These are phyloP conservation scores for Shinisaurus crocodilurus DNA, from an alignment of 2,113 vertebrate species.

Conservation along the genomic window DNA sequence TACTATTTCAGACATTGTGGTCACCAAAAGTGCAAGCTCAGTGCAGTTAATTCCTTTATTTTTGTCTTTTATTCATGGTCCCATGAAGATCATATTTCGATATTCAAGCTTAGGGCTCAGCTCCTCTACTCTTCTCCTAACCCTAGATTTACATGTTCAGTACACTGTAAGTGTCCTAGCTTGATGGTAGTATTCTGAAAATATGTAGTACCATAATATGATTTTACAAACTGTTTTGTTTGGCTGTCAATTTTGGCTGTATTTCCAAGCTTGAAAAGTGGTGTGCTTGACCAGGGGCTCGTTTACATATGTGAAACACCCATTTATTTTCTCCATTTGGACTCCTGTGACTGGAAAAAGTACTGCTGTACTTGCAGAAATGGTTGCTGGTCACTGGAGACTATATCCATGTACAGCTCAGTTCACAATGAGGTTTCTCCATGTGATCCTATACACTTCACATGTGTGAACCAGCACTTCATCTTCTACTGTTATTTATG, in stretches of 20 bases:
- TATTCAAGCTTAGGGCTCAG: not conserved
- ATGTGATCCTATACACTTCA: not conserved
- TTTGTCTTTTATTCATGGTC: not conserved
- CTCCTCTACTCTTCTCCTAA: not conserved
- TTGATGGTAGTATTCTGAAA: not conserved
- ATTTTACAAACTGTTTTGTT: constrained; percentile 4
- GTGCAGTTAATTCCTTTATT: not conserved
- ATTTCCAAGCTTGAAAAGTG: not conserved
- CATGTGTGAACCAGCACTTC: not conserved
- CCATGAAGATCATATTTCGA: not conserved
- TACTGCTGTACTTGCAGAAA: not conserved
- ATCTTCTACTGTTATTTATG: not conserved
- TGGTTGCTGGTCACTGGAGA: not conserved
- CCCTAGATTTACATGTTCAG: not conserved
- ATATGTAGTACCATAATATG: not conserved
- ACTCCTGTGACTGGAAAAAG: not conserved
- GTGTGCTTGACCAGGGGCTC: not conserved
- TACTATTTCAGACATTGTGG: not conserved
- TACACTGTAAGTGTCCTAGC: not conserved
- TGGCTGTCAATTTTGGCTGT: not conserved
- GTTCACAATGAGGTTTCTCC: not conserved
- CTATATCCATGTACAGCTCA: not conserved
- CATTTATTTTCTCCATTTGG: not conserved
- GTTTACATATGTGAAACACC: not conserved
- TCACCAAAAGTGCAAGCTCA: not conserved